Base-by-base conservation (phyloP, 30 jellyfish, hydroid and myxozoan species). In the Phacellophora camtschatica region DNA sequence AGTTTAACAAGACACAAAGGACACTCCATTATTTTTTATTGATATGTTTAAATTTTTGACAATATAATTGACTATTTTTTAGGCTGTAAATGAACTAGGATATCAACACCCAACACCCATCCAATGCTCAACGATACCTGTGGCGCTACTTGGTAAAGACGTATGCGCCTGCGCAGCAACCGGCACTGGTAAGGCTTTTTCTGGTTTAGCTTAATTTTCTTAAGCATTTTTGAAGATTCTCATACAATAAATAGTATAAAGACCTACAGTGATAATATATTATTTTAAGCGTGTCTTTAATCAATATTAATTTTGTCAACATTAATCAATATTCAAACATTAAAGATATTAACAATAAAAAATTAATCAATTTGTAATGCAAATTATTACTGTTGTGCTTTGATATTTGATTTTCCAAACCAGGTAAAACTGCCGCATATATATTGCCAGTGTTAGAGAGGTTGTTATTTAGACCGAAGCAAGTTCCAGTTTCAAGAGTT, bases 81-180 rank as follows among this genome's bases (percentile, higher is more conserved):
- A 92, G 98, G 96, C 98, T 4, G 72, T 92, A 1, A 84, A 92
- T 48, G 95, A 85, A 54, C 94, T 92, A 12, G 95, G 95, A 51
- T 92, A 65, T 74, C 76, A 66, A 30, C 95, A 86, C 56, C 98
- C 98, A 23, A 92, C 98, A 0, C 87, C 87, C 46, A 81, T 92
- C 37, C 98, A 92, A 51, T 85, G 95, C 30, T 61, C 96, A 5
- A 85, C 98, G 10, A 87, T 93, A 18, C 99, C 99, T 4, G 69
- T 93, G 27, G 99, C 99, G 24, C 78, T 93, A 16, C 77, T 87
- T 10, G 99, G 99, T 10, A 87, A 86, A 76, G 99, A 93, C 43
- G 61, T 93, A 3, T 93, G 97, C 36, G 99, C 99, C 5, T 93
- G 99, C 87, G 99, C 99, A 24, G 92, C 97, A 24, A 93, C 99